Evolutionary conservation across 2,888 invertebrate species (phyloP).

Genomic region (Pachydiplax longipennis): DNA sequence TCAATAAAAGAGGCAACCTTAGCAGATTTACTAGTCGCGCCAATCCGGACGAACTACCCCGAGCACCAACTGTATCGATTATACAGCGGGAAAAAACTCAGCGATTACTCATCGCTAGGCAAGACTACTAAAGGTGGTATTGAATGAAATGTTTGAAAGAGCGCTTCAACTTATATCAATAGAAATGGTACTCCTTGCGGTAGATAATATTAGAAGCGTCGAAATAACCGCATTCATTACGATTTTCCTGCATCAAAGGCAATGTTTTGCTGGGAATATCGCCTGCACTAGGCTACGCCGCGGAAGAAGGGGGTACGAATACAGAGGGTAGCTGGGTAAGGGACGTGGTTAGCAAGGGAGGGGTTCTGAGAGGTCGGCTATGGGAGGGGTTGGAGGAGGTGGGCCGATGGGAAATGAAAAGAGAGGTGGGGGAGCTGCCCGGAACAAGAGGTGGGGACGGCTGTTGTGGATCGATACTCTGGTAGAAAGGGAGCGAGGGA

Average conservation of each 20-base stretch:
- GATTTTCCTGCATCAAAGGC: neutral
- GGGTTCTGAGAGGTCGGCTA: conserved; percentile 4
- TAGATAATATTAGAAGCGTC: neutral
- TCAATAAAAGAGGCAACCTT: neutral
- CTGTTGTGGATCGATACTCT: conserved; percentile 21
- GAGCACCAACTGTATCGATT: conserved; percentile 19
- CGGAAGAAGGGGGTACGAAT: neutral
- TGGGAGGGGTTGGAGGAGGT: neutral
- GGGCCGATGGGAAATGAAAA: neutral
- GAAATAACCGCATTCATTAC: neutral
- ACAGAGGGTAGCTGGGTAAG: neutral
- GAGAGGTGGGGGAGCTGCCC: neutral
- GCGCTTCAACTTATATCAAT: neutral
- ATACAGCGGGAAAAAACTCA: conserved; percentile 5
- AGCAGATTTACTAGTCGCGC: conserved; percentile 2
- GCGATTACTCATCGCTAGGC: conserved; percentile 22
- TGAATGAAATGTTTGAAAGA: neutral
- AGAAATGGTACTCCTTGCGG: neutral
- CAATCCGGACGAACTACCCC: conserved; percentile 9
- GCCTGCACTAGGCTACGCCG: neutral
- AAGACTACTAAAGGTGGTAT: neutral
- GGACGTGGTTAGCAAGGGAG: neutral
- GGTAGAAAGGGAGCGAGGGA: neutral
- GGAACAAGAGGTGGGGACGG: conserved; percentile 4
- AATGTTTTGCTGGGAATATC: neutral